These are phyloP conservation scores for Bombus terrestris DNA, from an alignment of 1,140 invertebrate species.

Conservation along the genomic window DNA sequence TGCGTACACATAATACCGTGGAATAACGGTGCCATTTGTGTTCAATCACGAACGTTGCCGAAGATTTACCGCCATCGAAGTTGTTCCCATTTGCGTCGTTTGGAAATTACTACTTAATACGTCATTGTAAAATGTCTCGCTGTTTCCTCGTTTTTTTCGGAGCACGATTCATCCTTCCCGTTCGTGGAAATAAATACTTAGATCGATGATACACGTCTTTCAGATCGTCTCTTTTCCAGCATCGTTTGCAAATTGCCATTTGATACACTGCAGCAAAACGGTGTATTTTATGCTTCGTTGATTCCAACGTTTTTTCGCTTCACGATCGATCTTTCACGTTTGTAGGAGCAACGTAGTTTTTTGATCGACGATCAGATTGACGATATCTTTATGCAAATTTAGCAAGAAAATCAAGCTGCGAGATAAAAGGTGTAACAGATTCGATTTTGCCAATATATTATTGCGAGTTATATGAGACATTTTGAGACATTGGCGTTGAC, in stretches of 20 bases:
- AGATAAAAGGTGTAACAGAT: not conserved
- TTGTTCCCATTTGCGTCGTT: not conserved
- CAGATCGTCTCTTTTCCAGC: not conserved
- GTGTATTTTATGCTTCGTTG: not conserved
- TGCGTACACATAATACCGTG: conserved; percentile 33
- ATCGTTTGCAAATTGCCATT: not conserved
- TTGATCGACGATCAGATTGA: not conserved
- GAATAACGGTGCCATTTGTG: conserved; percentile 53
- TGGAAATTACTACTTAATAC: too few relatives aligned
- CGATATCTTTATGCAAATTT: not conserved
- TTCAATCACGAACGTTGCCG: conserved; percentile 48
- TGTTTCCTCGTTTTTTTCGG: not conserved
- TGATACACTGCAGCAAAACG: not conserved
- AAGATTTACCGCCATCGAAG: conserved; percentile 22
- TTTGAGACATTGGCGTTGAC: too few relatives aligned
- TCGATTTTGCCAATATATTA: not conserved
- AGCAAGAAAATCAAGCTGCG: too few relatives aligned
- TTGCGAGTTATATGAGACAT: too few relatives aligned
- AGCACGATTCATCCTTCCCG: not conserved
- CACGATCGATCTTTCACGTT: not conserved
- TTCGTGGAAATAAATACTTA: not conserved
- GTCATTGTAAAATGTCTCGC: not conserved
- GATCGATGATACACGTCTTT: not conserved
- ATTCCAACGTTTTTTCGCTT: too few relatives aligned
- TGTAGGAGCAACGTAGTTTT: not conserved